Conservation (phyloP, 2,113 vertebrate species). For the Sigmodon hispidus region DNA sequence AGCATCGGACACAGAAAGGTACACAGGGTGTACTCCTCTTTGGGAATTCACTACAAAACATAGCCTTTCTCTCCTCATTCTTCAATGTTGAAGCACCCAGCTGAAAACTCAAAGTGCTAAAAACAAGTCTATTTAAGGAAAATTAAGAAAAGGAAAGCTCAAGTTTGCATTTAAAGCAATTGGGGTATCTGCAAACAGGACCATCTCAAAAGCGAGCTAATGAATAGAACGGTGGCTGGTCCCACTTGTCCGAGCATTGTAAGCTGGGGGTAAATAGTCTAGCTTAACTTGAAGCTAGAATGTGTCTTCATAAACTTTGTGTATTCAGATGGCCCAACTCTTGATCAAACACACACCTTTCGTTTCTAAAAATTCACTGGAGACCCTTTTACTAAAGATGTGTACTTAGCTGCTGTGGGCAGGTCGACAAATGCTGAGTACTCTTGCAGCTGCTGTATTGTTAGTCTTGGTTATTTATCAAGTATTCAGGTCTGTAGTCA, state of each 20-base stretch:
- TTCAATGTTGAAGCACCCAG: not conserved
- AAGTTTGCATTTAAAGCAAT: constrained; percentile 12
- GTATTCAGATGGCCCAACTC: constrained; percentile 57
- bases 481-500: not conserved
- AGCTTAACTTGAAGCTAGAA: constrained; percentile 68
- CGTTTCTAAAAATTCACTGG: not conserved
- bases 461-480: constrained; percentile 11
- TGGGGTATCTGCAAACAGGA: constrained; percentile 32
- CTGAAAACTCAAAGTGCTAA: not conserved
- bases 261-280: constrained; percentile 62
- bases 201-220: constrained; percentile 50
- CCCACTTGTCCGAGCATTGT: constrained; percentile 77
- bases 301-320: constrained; percentile 67
- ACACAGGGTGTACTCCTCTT: not conserved
- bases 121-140: not conserved
- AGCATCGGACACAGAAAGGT: constrained; percentile 34
- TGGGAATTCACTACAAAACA: not conserved
- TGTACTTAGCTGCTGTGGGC: not conserved
- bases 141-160: constrained; percentile 24
- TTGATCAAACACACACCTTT: constrained; percentile 30
- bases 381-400: not conserved
- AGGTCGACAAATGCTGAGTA: not conserved
- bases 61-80: not conserved
- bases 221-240: constrained; percentile 66
- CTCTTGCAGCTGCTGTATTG: not conserved